Base-by-base conservation (phyloP, 2,797 vertebrate species). In the Falco peregrinus region DNA sequence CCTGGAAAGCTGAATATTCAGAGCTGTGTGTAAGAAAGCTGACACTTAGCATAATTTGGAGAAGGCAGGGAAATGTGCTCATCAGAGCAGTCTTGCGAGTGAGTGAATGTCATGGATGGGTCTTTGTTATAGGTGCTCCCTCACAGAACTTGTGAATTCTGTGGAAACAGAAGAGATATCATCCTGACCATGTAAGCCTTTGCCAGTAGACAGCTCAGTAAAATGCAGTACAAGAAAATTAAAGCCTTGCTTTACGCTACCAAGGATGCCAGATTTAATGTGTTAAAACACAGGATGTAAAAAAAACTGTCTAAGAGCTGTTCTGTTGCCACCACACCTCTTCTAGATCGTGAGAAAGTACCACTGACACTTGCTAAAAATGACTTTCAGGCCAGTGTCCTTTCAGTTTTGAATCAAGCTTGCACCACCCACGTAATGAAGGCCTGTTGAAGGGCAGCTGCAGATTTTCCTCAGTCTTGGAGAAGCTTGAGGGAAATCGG, bases 1-100 rank as follows among this genome's bases (percentile, higher is more conserved):
- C 84, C 73, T 96, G 65, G 73, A 94, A 94, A 94, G 89, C 59
- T 87, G 45, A 16, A 8, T 51, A 6, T 69, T 96, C 76, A 60
- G 39, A 80, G 22, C 39, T 78, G 22, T 35, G 8, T 1, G 1
- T 68, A 77, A 70, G 43, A 79, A 82, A 85, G n/a, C 17, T 69
- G 47, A 10, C 33, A 8, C 60, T 93, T 65, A 39, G 43, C 6
- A 1, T 78, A 59, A 53, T 84, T 92, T 76, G 51, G 35, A 82
- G 54, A 86, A 84, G 20, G 5, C 4, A 1, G 7, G 25, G 25
- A 65, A 78, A 57, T n/a, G 28, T 24, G 25, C 45, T 68, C 3
- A 20, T 63, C 47, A 28, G 35, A 88, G 39, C 17, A 67, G n/a
- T n/a, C 31, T 61, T 69, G 41, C 13, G 31, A 74, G 26, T 50